Conservation (phyloP, 2,113 vertebrate species). For the Rattus norvegicus region GRCr8 NC_086019.1:53605001-53605500, state of each 20-base stretch:
- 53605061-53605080: background rate
- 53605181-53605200: background rate
- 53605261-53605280: background rate
- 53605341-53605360: background rate
- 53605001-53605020: background rate
- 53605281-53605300: background rate
- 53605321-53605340: too few species aligned
- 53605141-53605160: background rate
- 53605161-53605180: too few species aligned
- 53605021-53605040: fast-evolving
- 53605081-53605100: background rate
- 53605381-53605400: background rate
- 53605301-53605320: background rate
- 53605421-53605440: background rate
- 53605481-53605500: background rate
- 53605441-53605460: background rate
- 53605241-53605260: background rate
- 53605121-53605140: background rate
- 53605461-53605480: background rate
- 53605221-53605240: background rate
- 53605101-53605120: background rate
- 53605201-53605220: background rate
- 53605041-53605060: background rate
- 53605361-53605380: background rate
- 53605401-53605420: background rate